Evolutionary conservation across 2,113 vertebrate genomes (phyloP).

Genomic region (Plectropomus leopardus): DNA sequence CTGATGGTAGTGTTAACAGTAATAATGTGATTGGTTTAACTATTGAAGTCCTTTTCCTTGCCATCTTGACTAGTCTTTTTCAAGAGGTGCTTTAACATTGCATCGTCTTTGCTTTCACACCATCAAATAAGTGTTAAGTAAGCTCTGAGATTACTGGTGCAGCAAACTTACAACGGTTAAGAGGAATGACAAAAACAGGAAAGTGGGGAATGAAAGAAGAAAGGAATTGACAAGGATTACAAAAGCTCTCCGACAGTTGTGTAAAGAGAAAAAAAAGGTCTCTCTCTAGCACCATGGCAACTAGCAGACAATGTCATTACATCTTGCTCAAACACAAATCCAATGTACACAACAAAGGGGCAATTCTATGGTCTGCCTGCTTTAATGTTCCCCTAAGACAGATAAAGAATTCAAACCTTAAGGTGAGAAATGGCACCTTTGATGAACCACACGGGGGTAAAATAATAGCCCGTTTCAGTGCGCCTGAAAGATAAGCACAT

Average conservation of each 20-base stretch:
- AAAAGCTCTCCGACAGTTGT: slow-evolving; percentile 24
- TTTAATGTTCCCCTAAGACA: slow-evolving; percentile 61
- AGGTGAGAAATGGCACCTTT: slow-evolving; percentile 62
- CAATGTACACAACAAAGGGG: slow-evolving; percentile 62
- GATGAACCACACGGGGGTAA: slow-evolving; percentile 54
- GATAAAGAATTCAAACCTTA: slow-evolving; percentile 59
- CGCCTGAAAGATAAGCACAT: slow-evolving; percentile 48
- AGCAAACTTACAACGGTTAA: slow-evolving; percentile 27
- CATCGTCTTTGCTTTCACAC: slow-evolving; percentile 22
- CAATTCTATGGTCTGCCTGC: slow-evolving; percentile 67
- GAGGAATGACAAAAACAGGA: slow-evolving; percentile 31
- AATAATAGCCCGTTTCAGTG: slow-evolving; percentile 53
- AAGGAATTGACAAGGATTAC: slow-evolving; percentile 31
- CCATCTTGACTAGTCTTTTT: background rate
- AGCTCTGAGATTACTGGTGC: slow-evolving; percentile 15
- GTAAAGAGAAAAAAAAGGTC: slow-evolving; percentile 8
- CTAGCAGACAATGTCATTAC: slow-evolving; percentile 58
- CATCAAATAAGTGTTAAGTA: slow-evolving; percentile 12
- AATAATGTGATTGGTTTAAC: background rate
- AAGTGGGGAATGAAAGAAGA: slow-evolving; percentile 18
- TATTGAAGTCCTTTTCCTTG: background rate
- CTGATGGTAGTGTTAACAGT: background rate
- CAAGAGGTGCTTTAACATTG: background rate
- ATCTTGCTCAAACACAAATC: slow-evolving; percentile 71
- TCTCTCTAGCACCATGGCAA: slow-evolving; percentile 60